Conservation (phyloP, 2,888 invertebrate species). For the Acrobasis suavella region DNA sequence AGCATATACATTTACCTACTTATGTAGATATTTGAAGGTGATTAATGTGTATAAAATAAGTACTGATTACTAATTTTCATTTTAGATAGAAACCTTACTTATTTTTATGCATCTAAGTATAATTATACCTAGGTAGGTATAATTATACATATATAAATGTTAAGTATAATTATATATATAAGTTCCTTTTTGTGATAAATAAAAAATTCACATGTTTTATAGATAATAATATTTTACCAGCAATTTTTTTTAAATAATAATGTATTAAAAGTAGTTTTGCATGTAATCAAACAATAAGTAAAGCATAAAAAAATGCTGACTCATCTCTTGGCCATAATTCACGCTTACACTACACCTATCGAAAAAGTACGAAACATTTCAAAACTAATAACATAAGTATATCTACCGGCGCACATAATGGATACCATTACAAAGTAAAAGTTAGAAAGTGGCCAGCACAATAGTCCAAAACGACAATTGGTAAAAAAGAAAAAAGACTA, state of each 20-base stretch:
- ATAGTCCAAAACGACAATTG: constrained; percentile 60
- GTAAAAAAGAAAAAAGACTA: constrained; percentile 52
- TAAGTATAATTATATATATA: too few relatives aligned
- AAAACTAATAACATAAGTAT: constrained; percentile 47
- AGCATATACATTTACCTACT: neutral
- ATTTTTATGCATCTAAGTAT: too few relatives aligned
- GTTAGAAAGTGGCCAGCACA: constrained; percentile 63
- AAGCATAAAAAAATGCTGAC: neutral
- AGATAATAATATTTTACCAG: too few relatives aligned
- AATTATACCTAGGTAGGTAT: too few relatives aligned
- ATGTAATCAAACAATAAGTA: too few relatives aligned
- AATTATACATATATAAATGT: too few relatives aligned
- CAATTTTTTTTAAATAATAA: too few relatives aligned
- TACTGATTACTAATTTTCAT: too few relatives aligned
- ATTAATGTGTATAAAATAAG: neutral
- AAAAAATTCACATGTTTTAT: too few relatives aligned
- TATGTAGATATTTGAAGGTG: neutral
- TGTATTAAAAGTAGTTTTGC: too few relatives aligned
- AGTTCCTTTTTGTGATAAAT: too few relatives aligned
- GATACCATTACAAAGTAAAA: constrained; percentile 60
- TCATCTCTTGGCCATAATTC: constrained; percentile 1
- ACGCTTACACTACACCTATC: constrained; percentile 4
- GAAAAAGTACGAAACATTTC: constrained; percentile 5
- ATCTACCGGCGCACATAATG: constrained; percentile 49
- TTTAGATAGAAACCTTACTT: neutral